A percentile compares a stretch with the other conserved stretches of the same genome.
Conservation (phyloP, 2,888 invertebrate species). For the Drosophila paramelanica region DNA sequence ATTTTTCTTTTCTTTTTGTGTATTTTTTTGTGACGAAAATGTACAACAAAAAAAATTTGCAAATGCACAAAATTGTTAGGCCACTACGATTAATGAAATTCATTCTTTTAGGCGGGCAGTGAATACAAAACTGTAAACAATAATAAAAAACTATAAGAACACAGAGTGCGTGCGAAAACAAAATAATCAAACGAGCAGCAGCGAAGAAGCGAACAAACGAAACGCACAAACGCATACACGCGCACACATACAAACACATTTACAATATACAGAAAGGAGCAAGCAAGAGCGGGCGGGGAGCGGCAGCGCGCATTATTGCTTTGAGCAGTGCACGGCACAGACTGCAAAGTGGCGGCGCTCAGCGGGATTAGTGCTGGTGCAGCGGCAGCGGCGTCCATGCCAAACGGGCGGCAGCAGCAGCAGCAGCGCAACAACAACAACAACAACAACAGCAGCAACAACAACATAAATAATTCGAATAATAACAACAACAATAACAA, state of each 20-base stretch:
- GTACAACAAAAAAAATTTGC: conserved; percentile 46
- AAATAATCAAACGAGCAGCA: conserved; percentile 46
- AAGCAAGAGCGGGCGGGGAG: conserved; percentile 35
- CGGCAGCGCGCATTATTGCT: conserved; percentile 63
- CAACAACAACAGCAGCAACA: conserved; percentile 28
- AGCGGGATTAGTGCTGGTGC: conserved; percentile 75
- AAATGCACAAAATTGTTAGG: conserved; percentile 29
- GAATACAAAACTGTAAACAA: conserved; percentile 24
- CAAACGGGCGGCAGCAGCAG: conserved; percentile 70
- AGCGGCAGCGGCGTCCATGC: conserved; percentile 78
- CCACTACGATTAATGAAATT: conserved; percentile 3
- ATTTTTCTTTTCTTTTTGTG: conserved; percentile 64
- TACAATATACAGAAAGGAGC: background rate
- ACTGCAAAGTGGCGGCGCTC: conserved; percentile 81
- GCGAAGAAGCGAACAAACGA: background rate
- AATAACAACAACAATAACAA: conserved; percentile 39
- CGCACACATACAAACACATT: conserved; percentile 7
- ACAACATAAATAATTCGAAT: conserved; percentile 31
- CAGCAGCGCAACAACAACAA: conserved; percentile 58
- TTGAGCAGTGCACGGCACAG: conserved; percentile 71
- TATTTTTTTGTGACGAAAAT: conserved; percentile 79
- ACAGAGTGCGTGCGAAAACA: conserved; percentile 68
- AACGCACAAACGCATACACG: conserved; percentile 14
- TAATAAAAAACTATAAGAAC: conserved; percentile 17
- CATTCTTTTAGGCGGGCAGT: conserved; percentile 37